Evolutionary conservation across 2,888 invertebrate genomes (phyloP), one percentile per base, ranked within the genome.

Genomic region (Lepidocyrtinus sp.): DNA sequence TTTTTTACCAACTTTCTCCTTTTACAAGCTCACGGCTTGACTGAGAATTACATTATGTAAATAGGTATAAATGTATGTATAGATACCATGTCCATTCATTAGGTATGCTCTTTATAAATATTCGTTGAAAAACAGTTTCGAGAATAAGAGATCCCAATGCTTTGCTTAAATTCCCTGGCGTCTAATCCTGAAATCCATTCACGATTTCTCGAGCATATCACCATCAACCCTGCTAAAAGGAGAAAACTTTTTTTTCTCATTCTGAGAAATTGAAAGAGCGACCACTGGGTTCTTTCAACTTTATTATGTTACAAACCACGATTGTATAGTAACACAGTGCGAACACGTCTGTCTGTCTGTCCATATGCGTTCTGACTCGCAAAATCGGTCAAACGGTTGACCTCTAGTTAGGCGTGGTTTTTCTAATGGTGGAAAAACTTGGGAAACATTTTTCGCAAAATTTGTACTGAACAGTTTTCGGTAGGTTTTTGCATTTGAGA

Each of bases 141-240:
- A 50, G 17, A 50, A 2, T 15, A 17, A 50, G 50, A 50, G 50
- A 12, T 17, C 50, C 50, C 2, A 17, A 12, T 12, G 15, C 50
- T 50, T 25, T 63, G 63, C 25, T 9, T n/a, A 64, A 67, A 70
- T 70, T 61, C 61, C 70, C 70, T 61, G 9, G 27, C 36, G 59
- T 26, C 70, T 70, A 24, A 70, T 70, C 61, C 27, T 26, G 27
- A 15, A 70, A 70, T 61, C 70, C 70, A 70, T 70, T 70, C 70
- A 70, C 70, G 70, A 70, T 61, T 70, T 70, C 24, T 24, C 25
- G 50, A 50, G 15, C 50, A 50, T 17, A 50, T 50, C 17, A 50
- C 1, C 50, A 12, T 50, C 15, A 12, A n/a, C n/a, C n/a, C 50
- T 50, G 15, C 50, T 50, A 17, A 15, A 50, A 2, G 50, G 12